Base-by-base conservation (phyloP, 1,140 invertebrate species). In the Caenorhabditis brenneri region DNA sequence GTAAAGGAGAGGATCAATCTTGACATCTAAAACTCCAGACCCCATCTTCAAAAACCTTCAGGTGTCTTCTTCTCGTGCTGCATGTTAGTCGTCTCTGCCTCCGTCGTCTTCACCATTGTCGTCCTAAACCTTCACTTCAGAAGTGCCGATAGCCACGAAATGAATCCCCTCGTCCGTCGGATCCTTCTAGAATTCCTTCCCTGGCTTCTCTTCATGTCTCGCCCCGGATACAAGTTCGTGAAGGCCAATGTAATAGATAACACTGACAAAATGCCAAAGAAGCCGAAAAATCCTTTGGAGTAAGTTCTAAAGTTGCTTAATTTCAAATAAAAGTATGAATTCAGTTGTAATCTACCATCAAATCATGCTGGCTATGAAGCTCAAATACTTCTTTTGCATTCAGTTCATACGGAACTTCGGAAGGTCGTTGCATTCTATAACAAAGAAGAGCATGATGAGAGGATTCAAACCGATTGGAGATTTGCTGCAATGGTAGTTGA, bases 21-120 rank as follows among this genome's bases (percentile, higher is more conserved):
- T 42, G 39, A 42, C 5, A 42, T 6, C 39, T 6, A 42, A 42
- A 12, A 42, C 5, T 42, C 5, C 5, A 6, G 5, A 5, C 19
- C 15, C 19, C 22, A 9, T 27, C 2, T 27, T 12, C 27, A 36
- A 16, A 19, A 24, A 79, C 22, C 87, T 93, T 85, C 93, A 97
- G 96, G 96, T 91, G 97, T 97, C 86, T 99, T 99, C 93, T 99
- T 99, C 93, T 97, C 97, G 92, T 98, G 96, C 93, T 98, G 98
- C 92, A 99, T 98, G 97, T 96, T 98, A 92, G 98, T 99, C 96
- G 96, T 98, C 92, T 96, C 97, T 88, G 96, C 97, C 91, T 99
- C 97, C 83, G 96, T 99, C 90, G 96, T 99, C 88, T 97, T 96
- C 92, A 99, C 97, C 84, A 97, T 99, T 89, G 94, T 98, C 90